Percentiles rank a stretch among this genome's conserved stretches.
Conservation (phyloP, 2,113 vertebrate genomes). For the Aptenodytes patagonicus region DNA sequence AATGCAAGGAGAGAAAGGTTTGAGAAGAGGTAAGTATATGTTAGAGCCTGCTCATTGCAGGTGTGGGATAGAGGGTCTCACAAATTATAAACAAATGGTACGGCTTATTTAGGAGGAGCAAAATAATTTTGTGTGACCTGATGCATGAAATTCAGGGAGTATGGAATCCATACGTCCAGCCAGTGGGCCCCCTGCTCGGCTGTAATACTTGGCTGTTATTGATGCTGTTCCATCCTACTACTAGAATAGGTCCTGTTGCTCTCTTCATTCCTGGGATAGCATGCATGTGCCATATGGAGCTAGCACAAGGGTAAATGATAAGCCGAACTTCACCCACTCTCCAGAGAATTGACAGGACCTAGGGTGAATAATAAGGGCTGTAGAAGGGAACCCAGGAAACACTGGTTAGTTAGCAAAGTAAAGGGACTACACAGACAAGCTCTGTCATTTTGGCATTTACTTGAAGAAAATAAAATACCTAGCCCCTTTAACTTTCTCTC, state of each 20-base stretch:
- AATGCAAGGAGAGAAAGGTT: not conserved
- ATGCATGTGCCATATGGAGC: not conserved
- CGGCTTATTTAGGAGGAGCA: not conserved
- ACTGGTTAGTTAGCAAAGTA: not conserved
- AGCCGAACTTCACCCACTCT: not conserved
- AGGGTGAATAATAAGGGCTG: not conserved
- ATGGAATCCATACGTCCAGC: fast-evolving
- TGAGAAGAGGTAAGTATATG: not conserved
- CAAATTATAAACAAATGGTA: not conserved
- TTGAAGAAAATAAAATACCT: not conserved
- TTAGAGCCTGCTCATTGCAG: not conserved
- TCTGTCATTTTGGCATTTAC: not conserved
- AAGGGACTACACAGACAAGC: not conserved
- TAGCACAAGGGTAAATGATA: not conserved
- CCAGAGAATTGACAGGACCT: not conserved
- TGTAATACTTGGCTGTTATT: not conserved
- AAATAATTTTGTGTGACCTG: not conserved
- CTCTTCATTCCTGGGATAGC: not conserved
- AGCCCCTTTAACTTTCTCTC: not conserved
- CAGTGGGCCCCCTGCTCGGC: fast-evolving
- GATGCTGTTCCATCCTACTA: not conserved
- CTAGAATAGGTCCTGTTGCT: not conserved
- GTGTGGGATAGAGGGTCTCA: not conserved
- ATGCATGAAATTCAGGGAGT: not conserved
- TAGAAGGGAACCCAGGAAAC: not conserved